Evolutionary conservation across 2,113 vertebrate genomes (phyloP).

Genomic region (Charadrius vociferus): DNA sequence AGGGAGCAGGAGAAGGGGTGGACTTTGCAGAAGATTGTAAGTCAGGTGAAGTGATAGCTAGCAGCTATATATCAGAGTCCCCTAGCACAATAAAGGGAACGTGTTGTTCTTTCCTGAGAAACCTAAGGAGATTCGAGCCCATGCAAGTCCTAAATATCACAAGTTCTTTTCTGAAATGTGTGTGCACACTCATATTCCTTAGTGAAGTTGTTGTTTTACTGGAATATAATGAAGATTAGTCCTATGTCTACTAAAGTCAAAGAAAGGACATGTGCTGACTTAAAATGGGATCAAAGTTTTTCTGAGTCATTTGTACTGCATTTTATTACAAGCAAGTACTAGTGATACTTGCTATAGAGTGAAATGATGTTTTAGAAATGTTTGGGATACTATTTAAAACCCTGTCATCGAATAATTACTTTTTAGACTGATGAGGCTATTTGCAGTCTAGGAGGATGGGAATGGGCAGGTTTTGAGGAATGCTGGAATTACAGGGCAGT

Average conservation of each 20-base stretch:
- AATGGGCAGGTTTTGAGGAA: not conserved
- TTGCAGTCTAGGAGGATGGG: not conserved
- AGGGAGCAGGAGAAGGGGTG: not conserved
- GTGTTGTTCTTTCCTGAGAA: not conserved
- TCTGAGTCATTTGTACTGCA: not conserved
- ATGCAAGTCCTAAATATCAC: not conserved
- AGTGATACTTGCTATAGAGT: not conserved
- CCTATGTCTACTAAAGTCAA: not conserved
- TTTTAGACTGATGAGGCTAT: not conserved
- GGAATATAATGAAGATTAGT: not conserved
- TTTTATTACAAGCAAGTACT: not conserved
- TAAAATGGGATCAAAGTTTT: not conserved
- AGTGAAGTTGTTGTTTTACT: not conserved
- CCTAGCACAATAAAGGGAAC: not conserved
- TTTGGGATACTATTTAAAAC: not conserved
- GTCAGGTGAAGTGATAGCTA: not conserved
- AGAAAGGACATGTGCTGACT: not conserved
- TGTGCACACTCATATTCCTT: not conserved
- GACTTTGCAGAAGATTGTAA: not conserved
- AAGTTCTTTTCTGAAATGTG: not conserved
- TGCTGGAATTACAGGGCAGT: not conserved
- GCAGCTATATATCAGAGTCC: not conserved
- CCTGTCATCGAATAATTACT: not conserved
- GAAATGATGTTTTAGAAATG: not conserved
- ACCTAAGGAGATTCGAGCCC: not conserved